Evolutionary conservation across 2,888 invertebrate species (phyloP).

Genomic region (Geophilus truncorum): DNA sequence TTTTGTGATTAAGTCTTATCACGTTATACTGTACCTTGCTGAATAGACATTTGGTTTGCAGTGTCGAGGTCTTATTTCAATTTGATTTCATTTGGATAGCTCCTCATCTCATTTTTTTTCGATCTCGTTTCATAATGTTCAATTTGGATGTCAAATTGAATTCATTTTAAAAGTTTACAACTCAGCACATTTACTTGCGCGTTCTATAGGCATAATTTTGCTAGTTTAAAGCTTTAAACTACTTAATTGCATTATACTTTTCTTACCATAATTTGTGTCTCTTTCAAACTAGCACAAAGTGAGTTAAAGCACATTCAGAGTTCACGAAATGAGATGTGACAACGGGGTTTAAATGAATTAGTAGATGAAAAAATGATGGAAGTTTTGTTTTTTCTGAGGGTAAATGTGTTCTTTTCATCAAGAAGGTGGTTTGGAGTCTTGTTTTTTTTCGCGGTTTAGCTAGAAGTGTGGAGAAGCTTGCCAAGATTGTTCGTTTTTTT

Average conservation of each 20-base stretch:
- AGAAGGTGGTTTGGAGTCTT: not conserved
- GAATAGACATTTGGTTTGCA: constrained; percentile 4
- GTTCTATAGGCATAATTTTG: no score
- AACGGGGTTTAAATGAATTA: not conserved
- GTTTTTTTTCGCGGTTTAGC: no score
- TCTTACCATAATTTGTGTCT: not conserved
- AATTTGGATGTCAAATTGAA: not conserved
- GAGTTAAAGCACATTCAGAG: not conserved
- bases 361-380: not conserved
- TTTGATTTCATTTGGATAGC: constrained; percentile 1
- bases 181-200: no score
- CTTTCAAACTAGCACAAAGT: not conserved
- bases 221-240: no score
- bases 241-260: not conserved
- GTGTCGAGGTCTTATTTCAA: not conserved
- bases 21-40: not conserved
- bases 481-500: not conserved
- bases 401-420: not conserved
- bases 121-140: not conserved
- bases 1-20: constrained; percentile 15
- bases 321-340: not conserved
- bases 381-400: not conserved
- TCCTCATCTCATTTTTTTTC: no score
- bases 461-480: no score
- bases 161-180: no score